Percentiles rank a stretch among this genome's conserved stretches.
phyloP scores from a whole-genome alignment of 1,140 invertebrate genomes.

The Papilio polyxenes region DNA sequence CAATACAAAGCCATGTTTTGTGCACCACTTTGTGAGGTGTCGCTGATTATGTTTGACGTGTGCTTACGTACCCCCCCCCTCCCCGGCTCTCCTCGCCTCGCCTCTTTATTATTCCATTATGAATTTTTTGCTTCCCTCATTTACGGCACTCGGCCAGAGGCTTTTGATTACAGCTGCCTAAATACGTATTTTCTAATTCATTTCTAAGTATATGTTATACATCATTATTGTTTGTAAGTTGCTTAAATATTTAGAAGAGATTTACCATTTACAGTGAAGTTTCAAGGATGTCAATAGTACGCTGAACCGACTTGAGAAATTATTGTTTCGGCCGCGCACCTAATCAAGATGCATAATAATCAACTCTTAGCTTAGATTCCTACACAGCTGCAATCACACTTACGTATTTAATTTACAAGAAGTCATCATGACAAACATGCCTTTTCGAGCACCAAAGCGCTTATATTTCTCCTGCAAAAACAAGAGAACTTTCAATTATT shows the following conservation, averaged over 20 bases:
- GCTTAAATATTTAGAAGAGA: not conserved
- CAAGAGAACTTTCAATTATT: too few relatives aligned
- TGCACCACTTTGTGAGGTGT: constrained; percentile 48
- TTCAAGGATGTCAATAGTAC: too few relatives aligned
- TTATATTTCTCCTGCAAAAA: too few relatives aligned
- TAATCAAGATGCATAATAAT: too few relatives aligned
- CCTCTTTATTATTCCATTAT: constrained; percentile 30
- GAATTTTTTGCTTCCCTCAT: constrained; percentile 11
- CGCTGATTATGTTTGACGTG: constrained; percentile 46
- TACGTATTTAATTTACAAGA: too few relatives aligned
- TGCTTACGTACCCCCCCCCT: constrained; percentile 23
- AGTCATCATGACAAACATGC: too few relatives aligned
- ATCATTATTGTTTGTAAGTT: not conserved
- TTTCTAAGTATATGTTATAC: not conserved
- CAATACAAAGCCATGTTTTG: constrained; percentile 48
- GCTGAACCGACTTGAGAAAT: too few relatives aligned
- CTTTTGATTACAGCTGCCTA: not conserved
- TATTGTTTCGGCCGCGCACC: too few relatives aligned
- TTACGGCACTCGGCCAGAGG: not conserved
- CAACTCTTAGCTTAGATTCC: too few relatives aligned
- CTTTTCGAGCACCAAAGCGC: too few relatives aligned
- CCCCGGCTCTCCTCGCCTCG: not conserved
- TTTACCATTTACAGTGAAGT: too few relatives aligned
- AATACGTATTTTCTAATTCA: not conserved
- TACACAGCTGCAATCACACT: too few relatives aligned